Evolutionary conservation across 2,797 vertebrate species (phyloP).

Genomic region (Morus bassanus): DNA sequence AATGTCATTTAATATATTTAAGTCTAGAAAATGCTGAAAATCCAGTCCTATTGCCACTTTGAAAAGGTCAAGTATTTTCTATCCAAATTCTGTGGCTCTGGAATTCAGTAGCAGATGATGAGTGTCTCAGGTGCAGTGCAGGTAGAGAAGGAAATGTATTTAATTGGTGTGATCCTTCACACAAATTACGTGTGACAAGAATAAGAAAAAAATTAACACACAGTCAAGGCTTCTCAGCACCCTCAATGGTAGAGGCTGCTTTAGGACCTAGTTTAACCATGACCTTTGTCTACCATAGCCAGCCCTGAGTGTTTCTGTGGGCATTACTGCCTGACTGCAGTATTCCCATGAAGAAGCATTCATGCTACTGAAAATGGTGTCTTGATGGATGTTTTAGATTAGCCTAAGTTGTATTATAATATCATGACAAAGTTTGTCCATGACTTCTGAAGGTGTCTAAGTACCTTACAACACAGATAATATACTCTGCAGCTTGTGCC

Average conservation of each 20-base stretch:
- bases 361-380: neutral
- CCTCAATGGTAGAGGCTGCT: neutral
- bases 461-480: neutral
- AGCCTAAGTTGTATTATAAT: neutral
- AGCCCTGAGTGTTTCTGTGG: neutral
- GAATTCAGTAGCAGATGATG: neutral
- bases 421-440: neutral
- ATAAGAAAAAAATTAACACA: neutral
- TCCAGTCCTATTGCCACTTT: slow-evolving; percentile 18
- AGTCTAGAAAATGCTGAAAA: slow-evolving; percentile 55
- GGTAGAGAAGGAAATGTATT: neutral
- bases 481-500: neutral
- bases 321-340: neutral
- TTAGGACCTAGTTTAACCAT: neutral
- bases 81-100: neutral
- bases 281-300: neutral
- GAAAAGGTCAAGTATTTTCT: slow-evolving; percentile 45
- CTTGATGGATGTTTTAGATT: neutral
- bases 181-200: neutral
- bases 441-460: neutral
- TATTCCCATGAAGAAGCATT: neutral
- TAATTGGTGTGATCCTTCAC: neutral
- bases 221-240: neutral
- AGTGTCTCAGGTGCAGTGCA: neutral
- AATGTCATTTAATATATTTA: slow-evolving; percentile 39